Evolutionary conservation across 2,797 vertebrate genomes (phyloP).

Genomic region (Trachops cirrhosus): DNA sequence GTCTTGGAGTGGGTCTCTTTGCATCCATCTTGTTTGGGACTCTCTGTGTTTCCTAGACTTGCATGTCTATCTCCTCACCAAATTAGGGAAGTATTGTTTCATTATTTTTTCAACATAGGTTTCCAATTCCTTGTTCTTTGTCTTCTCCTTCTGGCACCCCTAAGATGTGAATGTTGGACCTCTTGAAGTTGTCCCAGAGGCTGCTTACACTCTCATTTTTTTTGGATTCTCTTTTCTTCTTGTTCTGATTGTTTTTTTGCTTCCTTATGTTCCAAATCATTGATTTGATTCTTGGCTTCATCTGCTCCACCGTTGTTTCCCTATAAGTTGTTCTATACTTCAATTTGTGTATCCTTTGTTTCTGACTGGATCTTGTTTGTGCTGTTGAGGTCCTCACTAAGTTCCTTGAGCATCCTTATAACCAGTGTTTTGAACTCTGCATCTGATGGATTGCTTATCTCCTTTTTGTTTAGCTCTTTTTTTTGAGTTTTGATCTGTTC

Average conservation of each 20-base stretch:
- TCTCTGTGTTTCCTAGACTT: not conserved
- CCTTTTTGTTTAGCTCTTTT: not conserved
- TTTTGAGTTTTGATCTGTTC: not conserved
- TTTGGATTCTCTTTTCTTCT: not conserved
- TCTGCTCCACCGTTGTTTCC: not conserved
- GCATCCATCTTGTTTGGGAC: not conserved
- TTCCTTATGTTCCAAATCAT: not conserved
- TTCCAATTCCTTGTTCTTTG: not conserved
- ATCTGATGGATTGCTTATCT: not conserved
- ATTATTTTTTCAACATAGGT: not conserved
- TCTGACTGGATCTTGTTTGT: not conserved
- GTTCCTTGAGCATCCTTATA: not conserved
- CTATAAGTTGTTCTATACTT: not conserved
- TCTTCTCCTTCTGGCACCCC: not conserved
- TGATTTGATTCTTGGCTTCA: not conserved
- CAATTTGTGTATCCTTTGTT: not conserved
- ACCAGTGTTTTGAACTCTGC: not conserved
- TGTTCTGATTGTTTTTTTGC: not conserved
- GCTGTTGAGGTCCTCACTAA: not conserved
- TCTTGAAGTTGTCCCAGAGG: not conserved
- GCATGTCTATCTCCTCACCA: not conserved
- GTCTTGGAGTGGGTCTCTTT: not conserved
- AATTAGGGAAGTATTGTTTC: not conserved
- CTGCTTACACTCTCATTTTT: not conserved
- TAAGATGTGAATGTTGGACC: not conserved